phyloP scores from a whole-genome alignment of 2,797 vertebrate species.

The Paramormyrops hopkinsi region DNA sequence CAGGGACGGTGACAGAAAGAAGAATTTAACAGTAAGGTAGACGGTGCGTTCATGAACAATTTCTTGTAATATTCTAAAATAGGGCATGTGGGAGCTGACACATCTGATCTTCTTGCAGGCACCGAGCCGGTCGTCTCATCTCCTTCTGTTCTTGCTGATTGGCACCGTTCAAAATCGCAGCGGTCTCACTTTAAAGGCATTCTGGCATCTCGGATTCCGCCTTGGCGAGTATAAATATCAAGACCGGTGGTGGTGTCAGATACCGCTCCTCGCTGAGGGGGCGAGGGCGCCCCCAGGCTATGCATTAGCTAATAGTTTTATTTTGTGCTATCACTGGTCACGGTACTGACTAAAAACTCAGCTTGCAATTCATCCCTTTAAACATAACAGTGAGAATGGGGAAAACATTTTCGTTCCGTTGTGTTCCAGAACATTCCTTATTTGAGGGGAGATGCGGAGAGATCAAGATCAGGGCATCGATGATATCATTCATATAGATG shows the following conservation, averaged over 20 bases:
- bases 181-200: neutral
- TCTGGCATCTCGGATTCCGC: neutral
- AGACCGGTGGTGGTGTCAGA: neutral
- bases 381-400: neutral
- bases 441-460: neutral
- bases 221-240: neutral
- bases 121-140: neutral
- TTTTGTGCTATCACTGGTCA: neutral
- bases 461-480: neutral
- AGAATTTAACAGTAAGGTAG: neutral
- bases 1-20: neutral
- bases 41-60: neutral
- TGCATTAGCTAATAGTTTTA: slow-evolving; percentile 15
- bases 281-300: neutral
- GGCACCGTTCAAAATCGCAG: slow-evolving; percentile 10
- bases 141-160: neutral
- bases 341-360: neutral
- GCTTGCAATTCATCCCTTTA: neutral
- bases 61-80: neutral
- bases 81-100: neutral
- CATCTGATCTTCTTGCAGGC: neutral
- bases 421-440: neutral
- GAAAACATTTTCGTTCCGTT: neutral
- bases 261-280: neutral
- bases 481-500: neutral